Evolutionary conservation across 1,140 invertebrate genomes (phyloP).

Genomic region (Trichonephila clavata): DNA sequence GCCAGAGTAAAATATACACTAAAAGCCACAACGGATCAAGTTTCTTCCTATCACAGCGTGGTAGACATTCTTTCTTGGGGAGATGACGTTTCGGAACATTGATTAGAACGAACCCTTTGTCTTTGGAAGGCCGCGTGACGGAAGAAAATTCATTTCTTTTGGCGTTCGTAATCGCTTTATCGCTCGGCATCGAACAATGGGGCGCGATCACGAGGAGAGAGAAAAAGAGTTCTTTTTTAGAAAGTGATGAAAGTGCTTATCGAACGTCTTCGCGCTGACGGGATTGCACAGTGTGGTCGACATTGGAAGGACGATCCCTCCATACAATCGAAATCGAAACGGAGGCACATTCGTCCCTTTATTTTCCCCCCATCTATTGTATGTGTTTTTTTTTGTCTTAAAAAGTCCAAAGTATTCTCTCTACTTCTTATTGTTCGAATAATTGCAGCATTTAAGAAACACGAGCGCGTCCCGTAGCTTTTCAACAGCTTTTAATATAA

Average conservation of each 20-base stretch:
- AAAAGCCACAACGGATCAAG: neutral
- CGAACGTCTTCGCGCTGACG: neutral
- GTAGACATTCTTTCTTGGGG: constrained; percentile 12
- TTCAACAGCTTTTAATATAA: too few species aligned
- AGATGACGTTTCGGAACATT: neutral
- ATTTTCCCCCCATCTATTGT: too few species aligned
- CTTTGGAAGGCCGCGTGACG: neutral
- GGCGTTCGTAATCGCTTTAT: neutral
- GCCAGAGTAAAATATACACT: too few species aligned
- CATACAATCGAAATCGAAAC: neutral
- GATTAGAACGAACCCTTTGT: neutral
- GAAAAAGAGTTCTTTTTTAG: neutral
- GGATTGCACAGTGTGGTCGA: neutral
- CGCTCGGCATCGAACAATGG: neutral
- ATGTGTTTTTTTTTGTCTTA: too few species aligned
- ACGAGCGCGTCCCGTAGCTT: too few species aligned
- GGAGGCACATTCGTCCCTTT: neutral
- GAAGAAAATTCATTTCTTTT: neutral
- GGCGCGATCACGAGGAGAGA: neutral
- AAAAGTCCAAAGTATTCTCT: too few species aligned
- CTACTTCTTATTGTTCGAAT: too few species aligned
- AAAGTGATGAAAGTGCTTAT: constrained; percentile 2
- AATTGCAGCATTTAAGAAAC: too few species aligned
- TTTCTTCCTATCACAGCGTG: neutral
- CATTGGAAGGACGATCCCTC: neutral